phyloP scores from a whole-genome alignment of 2,797 vertebrate species.

The Coregonus suidteri region DNA sequence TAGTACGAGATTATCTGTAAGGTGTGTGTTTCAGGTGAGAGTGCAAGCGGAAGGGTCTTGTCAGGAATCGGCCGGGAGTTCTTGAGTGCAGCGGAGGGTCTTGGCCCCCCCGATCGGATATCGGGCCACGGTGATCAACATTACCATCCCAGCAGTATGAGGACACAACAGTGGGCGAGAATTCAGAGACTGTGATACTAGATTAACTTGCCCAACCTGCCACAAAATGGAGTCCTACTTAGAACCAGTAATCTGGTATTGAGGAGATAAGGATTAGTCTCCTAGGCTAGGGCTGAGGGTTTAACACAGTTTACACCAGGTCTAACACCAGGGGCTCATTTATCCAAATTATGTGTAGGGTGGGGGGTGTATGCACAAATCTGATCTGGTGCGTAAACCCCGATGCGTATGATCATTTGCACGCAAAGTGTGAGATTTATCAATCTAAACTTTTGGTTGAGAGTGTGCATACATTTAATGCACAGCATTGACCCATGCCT shows the following conservation, averaged over 20 bases:
- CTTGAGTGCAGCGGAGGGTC: background rate
- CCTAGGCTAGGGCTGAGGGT: background rate
- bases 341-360: too few relatives aligned
- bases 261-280: background rate
- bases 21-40: conserved; percentile 9
- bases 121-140: background rate
- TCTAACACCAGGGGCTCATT: background rate
- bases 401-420: too few relatives aligned
- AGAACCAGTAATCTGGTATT: conserved; percentile 16
- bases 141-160: conserved; percentile 17
- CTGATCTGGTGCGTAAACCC: too few relatives aligned
- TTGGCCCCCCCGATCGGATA: too few relatives aligned
- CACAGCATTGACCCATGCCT: too few relatives aligned
- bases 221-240: conserved; percentile 10
- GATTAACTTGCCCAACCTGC: too few relatives aligned
- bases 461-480: too few relatives aligned
- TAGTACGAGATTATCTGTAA: background rate
- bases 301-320: background rate
- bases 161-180: conserved; percentile 29
- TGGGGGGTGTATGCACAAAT: too few relatives aligned
- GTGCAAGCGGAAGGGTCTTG: too few relatives aligned
- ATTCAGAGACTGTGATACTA: conserved; percentile 40
- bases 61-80: too few relatives aligned
- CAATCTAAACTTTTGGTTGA: too few relatives aligned
- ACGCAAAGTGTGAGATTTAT: too few relatives aligned